Evolutionary conservation across 1,140 invertebrate species (phyloP).

Genomic region (Eufriesea mexicana): DNA sequence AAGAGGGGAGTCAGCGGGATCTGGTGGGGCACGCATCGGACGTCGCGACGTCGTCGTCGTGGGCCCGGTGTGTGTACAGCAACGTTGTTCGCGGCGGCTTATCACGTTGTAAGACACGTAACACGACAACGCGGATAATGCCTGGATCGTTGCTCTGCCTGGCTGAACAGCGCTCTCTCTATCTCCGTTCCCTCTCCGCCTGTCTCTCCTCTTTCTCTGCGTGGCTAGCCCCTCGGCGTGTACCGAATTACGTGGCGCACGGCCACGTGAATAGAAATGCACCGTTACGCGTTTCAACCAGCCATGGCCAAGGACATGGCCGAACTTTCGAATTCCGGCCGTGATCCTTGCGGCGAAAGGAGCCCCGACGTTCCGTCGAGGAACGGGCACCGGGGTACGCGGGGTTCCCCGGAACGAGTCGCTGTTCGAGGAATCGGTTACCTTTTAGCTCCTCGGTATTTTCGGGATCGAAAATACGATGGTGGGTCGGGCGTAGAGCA

Average conservation of each 20-base stretch:
- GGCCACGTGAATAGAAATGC: slow-evolving; percentile 56
- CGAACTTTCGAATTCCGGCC: slow-evolving; percentile 60
- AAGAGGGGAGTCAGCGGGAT: neutral
- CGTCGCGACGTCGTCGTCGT: slow-evolving; percentile 42
- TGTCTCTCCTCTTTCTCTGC: neutral
- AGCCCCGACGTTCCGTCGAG: neutral
- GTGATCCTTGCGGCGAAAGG: slow-evolving; percentile 12
- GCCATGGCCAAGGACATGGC: slow-evolving; percentile 60
- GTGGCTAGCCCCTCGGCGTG: slow-evolving; percentile 4
- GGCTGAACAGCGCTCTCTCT: neutral
- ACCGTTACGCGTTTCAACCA: slow-evolving; percentile 59
- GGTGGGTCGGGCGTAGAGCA: no score
- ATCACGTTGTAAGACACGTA: slow-evolving; percentile 74
- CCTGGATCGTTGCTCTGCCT: slow-evolving; percentile 45
- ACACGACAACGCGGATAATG: slow-evolving; percentile 68
- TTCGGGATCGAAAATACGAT: neutral
- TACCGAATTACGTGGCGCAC: slow-evolving; percentile 69
- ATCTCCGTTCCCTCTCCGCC: no score
- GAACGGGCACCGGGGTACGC: neutral
- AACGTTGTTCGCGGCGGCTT: slow-evolving; percentile 63
- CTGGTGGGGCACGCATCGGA: slow-evolving; percentile 38
- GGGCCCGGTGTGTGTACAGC: slow-evolving; percentile 26
- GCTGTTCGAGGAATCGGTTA: neutral
- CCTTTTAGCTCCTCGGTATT: no score
- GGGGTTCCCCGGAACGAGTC: neutral